Base-by-base conservation (phyloP, 2,888 invertebrate genomes). In the Drosophila aldrichi region DNA sequence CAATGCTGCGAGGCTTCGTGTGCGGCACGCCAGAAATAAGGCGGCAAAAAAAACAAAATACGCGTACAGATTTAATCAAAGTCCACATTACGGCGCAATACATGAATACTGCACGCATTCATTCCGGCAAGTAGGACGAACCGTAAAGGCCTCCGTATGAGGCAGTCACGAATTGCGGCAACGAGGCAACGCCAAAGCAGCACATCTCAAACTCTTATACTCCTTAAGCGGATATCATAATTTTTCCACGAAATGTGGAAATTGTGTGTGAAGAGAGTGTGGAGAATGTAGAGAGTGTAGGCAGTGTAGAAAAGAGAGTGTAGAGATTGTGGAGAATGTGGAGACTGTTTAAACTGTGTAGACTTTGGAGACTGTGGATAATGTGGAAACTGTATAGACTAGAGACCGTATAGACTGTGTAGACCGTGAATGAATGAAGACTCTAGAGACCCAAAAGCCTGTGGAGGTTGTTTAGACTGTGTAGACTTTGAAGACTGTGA, bases 1-100 rank as follows among this genome's bases (percentile, higher is more conserved):
- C 57, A 25, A 43, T 60, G 52, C 48, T 14, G 40, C n/a, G 14
- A 58, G 38, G 55, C 54, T 56, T 55, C 54, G 40, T 66, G 67
- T 43, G 70, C 56, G 61, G 46, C 68, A 58, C 55, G 46, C 63
- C 66, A 52, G 52, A 48, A 66, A 57, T 57, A 72, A 57, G 61
- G 48, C 63, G 48, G 48, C n/a, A 12, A 32, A 56, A 48, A 56
- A 7, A 43, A n/a, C n/a, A n/a, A 62, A 61, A 77, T 52, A 77
- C 69, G 73, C 69, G 56, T 49, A 34, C 61, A 60, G 69, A 77
- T 65, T 73, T 65, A 59, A 77, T 77, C 64, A 62, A 7, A 48
- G 32, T 4, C 32, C 68, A 64, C 74, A 68, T 78, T 63, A 81
- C 68, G 75, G 72, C 54, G 52, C 54, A 29, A 41, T 55, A 74